These are phyloP conservation scores for Chondrilla cf. caribensis DNA, from an alignment of 37 sponge, comb jelly and placozoan species.

Conservation along the genomic window DNA sequence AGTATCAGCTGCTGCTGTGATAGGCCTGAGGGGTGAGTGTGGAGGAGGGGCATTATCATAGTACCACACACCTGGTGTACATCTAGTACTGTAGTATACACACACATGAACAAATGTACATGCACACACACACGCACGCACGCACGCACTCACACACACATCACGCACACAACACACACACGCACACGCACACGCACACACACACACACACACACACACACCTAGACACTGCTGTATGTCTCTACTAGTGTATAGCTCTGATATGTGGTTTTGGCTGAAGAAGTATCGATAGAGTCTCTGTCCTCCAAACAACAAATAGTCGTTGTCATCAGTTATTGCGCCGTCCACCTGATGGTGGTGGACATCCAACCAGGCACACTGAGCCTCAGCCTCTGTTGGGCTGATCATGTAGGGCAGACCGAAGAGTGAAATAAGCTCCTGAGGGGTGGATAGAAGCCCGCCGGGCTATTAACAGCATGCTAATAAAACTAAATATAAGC, in stretches of 20 bases:
- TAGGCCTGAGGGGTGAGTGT: conserved; percentile 46
- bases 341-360: conserved; percentile 60
- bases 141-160: conserved; percentile 16
- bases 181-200: not conserved
- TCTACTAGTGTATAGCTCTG: conserved; percentile 31
- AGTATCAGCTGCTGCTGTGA: conserved; percentile 59
- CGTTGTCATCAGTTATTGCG: conserved; percentile 93
- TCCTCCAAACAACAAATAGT: conserved; percentile 93
- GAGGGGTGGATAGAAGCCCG: not conserved
- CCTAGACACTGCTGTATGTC: conserved; percentile 58
- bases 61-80: not conserved
- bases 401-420: conserved; percentile 87
- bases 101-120: not conserved
- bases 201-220: conserved; percentile 16
- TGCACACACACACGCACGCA: not conserved
- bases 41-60: not conserved
- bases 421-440: conserved; percentile 90
- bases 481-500: no score
- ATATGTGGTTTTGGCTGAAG: conserved; percentile 67
- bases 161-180: conserved; percentile 24
- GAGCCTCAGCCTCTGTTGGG: conserved; percentile 96
- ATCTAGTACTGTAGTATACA: not conserved
- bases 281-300: conserved; percentile 78
- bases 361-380: conserved; percentile 89
- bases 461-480: no score